A percentile compares a stretch with the other conserved stretches of the same genome.
Conservation (phyloP, 2,113 vertebrate genomes). For the Taxidea taxus region DNA sequence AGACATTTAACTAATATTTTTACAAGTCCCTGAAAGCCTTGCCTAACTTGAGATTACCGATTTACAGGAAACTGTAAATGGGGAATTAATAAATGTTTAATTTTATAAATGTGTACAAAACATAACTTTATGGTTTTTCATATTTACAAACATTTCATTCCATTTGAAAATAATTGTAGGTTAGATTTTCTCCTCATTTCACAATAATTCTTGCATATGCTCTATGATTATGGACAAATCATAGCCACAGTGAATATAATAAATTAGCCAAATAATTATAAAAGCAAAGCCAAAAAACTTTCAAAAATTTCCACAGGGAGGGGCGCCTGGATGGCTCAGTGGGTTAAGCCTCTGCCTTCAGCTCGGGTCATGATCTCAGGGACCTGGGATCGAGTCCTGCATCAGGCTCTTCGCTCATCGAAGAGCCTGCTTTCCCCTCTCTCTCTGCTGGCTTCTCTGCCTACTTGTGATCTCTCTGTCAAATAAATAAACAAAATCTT, state of each 20-base stretch:
- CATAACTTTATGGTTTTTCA: neutral
- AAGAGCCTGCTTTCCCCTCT: too few relatives aligned
- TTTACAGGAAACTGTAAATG: neutral
- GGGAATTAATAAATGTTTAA: slow-evolving; percentile 13
- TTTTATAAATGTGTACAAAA: neutral
- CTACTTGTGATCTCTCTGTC: too few relatives aligned
- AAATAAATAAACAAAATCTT: too few relatives aligned
- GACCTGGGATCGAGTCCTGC: too few relatives aligned
- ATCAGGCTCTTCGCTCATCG: too few relatives aligned
- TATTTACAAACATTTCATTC: neutral
- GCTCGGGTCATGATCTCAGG: too few relatives aligned
- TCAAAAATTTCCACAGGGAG: neutral
- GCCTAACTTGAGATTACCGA: neutral
- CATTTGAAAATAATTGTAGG: slow-evolving; percentile 26
- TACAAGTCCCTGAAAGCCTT: neutral
- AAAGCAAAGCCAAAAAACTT: neutral
- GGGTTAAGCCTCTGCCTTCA: too few relatives aligned
- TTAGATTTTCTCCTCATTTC: slow-evolving; percentile 9
- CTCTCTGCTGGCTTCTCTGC: too few relatives aligned
- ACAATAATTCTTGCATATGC: neutral
- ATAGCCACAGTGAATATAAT: neutral
- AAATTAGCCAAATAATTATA: neutral
- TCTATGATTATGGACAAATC: neutral
- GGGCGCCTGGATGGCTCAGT: too few relatives aligned
- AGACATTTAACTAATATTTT: slow-evolving; percentile 21